Conservation (phyloP, 2,113 vertebrate genomes). For the Caranx melampygus region DNA sequence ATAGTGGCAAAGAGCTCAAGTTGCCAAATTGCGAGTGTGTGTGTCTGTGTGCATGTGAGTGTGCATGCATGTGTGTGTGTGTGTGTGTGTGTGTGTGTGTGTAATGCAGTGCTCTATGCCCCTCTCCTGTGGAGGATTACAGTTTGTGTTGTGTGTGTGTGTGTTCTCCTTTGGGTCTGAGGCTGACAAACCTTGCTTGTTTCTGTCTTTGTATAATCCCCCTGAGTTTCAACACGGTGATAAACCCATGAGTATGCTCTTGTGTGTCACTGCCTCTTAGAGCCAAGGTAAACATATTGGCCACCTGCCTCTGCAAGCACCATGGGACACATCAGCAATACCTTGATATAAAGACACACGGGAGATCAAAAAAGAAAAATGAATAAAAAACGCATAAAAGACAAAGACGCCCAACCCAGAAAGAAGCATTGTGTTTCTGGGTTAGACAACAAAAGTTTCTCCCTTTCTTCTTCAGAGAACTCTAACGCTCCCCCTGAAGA, state of each 20-base stretch:
- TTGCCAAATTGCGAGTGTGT: slow-evolving; percentile 25
- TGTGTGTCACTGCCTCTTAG: slow-evolving; percentile 49
- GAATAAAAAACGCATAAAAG: background rate
- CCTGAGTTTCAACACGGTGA: slow-evolving; percentile 67
- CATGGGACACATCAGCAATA: slow-evolving; percentile 28
- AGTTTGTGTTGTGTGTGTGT: slow-evolving; percentile 24
- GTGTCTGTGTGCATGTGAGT: slow-evolving; percentile 1
- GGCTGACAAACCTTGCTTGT: slow-evolving; percentile 75
- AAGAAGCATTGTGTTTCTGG: background rate
- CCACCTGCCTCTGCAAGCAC: slow-evolving; percentile 23
- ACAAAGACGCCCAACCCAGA: background rate
- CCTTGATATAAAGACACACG: slow-evolving; percentile 7
- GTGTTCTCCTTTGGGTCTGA: slow-evolving; percentile 19
- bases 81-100: slow-evolving; percentile 10
- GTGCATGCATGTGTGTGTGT: slow-evolving; percentile 12
- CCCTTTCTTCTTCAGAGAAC: background rate
- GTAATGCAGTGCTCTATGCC: slow-evolving; percentile 22
- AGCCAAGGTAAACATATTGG: slow-evolving; percentile 64
- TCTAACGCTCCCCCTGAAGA: background rate
- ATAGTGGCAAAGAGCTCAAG: slow-evolving; percentile 46
- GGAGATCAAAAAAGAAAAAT: background rate
- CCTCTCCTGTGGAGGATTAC: slow-evolving; percentile 58
- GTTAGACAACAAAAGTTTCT: slow-evolving; percentile 19
- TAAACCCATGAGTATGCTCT: slow-evolving; percentile 64
- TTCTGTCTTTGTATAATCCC: slow-evolving; percentile 75